Percentiles rank a stretch among this genome's conserved stretches.
Conservation (phyloP, 92 coral and sea anemone species). For the Palythoa caribaeorum region DNA sequence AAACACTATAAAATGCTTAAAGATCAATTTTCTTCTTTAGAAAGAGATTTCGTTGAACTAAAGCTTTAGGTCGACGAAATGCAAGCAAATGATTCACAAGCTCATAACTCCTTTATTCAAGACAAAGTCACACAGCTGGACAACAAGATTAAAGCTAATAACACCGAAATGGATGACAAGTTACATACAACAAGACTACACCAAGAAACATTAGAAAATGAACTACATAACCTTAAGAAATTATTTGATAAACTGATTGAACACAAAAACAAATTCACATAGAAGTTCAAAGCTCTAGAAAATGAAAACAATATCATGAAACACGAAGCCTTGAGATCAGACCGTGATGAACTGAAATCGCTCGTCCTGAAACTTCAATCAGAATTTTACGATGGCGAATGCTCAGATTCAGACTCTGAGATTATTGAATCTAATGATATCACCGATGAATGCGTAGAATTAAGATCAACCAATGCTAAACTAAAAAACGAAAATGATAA, state of each 20-base stretch:
- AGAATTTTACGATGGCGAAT: not conserved
- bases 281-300: not conserved
- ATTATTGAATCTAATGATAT: not conserved
- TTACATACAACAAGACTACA: not conserved
- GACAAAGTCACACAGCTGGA: slow-evolving; percentile 2
- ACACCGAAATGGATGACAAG: not conserved
- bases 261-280: not conserved
- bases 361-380: not conserved
- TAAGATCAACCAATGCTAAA: not conserved
- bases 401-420: not conserved
- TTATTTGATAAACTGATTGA: not conserved
- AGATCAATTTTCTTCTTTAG: slow-evolving; percentile 13
- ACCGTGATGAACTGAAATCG: not conserved
- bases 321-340: not conserved
- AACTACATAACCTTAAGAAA: not conserved
- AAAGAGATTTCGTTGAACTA: slow-evolving; percentile 4
- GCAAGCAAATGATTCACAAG: not conserved
- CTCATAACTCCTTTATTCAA: not conserved
- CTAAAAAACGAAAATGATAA: not conserved
- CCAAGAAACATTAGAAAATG: not conserved
- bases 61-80: slow-evolving; percentile 16
- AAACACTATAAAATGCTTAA: not conserved
- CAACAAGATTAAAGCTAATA: not conserved
- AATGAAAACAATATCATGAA: not conserved
- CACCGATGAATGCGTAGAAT: not conserved